Evolutionary conservation across 35 echinoderm and acorn worm genomes (phyloP), one percentile per base, ranked within the genome.

Genomic region (Lytechinus pictus): DNA sequence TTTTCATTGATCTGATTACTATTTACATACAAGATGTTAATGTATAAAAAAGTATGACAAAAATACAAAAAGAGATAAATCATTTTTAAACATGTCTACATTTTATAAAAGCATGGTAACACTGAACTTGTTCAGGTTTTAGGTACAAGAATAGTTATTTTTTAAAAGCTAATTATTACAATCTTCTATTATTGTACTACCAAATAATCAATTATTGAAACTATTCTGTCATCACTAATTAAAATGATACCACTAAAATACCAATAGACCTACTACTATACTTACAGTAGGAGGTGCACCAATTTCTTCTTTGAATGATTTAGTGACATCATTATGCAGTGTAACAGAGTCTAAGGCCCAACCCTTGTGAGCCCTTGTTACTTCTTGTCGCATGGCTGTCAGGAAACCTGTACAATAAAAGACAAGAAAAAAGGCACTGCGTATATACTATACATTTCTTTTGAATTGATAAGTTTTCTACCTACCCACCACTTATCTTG

Each of bases 271-370:
- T 44, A 89, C 4, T 57, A 53, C 28, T 9, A 16, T 19, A 95
- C 97, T 96, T 95, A 99, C 97, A 61, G 92, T 79, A 27, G 98
- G 98, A 53, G 95, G 97, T 95, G 97, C 72, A 28, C 92, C 53
- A 56, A 99, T 97, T 89, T 99, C 98, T 92, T 99, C 98, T 87
- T 99, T 99, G 57, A 97, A 97, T 53, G 94, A 56, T 92, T 94
- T 96, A 9, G 96, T 95, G 44, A 99, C 98, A 54, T 99, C 98
- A 97, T 99, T 99, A 95, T 99, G 98, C 9, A 99, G 93, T 54
- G 98, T 99, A 52, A 99, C 98, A 92, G 98, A 99, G 92, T 99
- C 98, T 86, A 99, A 95, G 55, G 98, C 98, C 98, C 98, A 99
- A n/a, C 98, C 98, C 95, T 99, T 99, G 56, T 99, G 98, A 57